These are phyloP conservation scores for Ammodytes marinus DNA, from an alignment of 2,113 vertebrate genomes.

Conservation along the genomic window DNA sequence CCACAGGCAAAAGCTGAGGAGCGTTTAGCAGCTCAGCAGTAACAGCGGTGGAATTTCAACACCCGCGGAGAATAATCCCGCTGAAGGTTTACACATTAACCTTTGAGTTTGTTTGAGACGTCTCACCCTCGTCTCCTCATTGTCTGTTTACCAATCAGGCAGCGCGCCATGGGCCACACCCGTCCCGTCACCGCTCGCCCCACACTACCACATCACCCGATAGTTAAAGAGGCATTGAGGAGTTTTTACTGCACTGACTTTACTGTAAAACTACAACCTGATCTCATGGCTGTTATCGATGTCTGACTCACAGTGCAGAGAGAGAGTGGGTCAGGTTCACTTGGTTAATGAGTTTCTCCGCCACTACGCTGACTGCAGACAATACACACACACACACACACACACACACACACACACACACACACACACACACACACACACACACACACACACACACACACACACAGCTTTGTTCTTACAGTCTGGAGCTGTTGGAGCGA, in stretches of 20 bases:
- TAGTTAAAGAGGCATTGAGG: constrained; percentile 26
- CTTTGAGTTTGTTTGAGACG: constrained; percentile 24
- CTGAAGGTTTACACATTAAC: constrained; percentile 72
- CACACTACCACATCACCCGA: constrained; percentile 8
- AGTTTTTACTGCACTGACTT: constrained; percentile 45
- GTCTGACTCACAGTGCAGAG: constrained; percentile 21
- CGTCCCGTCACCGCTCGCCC: not conserved
- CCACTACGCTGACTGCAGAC: constrained; percentile 34
- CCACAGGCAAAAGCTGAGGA: not conserved
- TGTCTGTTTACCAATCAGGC: constrained; percentile 16
- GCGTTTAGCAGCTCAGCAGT: not conserved
- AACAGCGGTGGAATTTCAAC: constrained; percentile 51
- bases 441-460: constrained; percentile 1
- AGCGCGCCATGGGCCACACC: not conserved
- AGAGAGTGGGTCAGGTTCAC: constrained; percentile 25
- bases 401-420: not conserved
- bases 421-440: not conserved
- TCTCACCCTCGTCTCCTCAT: constrained; percentile 27
- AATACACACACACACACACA: not conserved
- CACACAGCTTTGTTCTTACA: constrained; percentile 15
- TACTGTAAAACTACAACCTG: constrained; percentile 31
- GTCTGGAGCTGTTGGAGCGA: not conserved
- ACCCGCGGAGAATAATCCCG: not conserved
- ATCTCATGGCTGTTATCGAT: constrained; percentile 30
- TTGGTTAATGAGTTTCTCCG: constrained; percentile 56